Evolutionary conservation across 2,113 vertebrate species (phyloP).

Genomic region (Brachyhypopomus occidentalis): DNA sequence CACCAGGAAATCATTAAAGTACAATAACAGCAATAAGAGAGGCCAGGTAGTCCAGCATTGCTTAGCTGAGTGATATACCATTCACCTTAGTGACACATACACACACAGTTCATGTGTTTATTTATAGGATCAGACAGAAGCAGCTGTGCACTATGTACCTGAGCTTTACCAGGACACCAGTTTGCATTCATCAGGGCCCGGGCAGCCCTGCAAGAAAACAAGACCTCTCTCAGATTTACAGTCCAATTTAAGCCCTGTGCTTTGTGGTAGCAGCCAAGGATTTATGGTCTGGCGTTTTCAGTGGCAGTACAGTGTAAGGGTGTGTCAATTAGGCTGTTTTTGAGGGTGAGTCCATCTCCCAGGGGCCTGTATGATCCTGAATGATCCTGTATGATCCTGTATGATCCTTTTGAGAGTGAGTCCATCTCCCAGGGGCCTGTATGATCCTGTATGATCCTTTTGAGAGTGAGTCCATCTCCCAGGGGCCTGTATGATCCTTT

Average conservation of each 20-base stretch:
- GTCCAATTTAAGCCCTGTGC: neutral
- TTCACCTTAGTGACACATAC: constrained; percentile 13
- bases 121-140: neutral
- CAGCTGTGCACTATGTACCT: neutral
- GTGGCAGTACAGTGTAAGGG: neutral
- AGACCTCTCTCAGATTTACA: constrained; percentile 7
- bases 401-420: no score
- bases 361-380: neutral
- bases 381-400: neutral
- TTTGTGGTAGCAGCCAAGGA: constrained; percentile 1
- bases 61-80: constrained; percentile 28
- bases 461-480: no score
- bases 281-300: constrained; percentile 13
- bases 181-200: constrained; percentile 29
- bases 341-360: neutral
- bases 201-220: constrained; percentile 19
- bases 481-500: no score
- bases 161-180: neutral
- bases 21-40: neutral
- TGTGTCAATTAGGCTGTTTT: constrained; percentile 29
- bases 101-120: constrained; percentile 26
- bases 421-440: no score
- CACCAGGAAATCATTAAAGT: constrained; percentile 23
- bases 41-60: constrained; percentile 18
- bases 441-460: no score